Percentiles rank a stretch among this genome's conserved stretches.
Evolutionary conservation across 1,140 invertebrate genomes (phyloP).

Genomic region (Chrysopa pallens): DNA sequence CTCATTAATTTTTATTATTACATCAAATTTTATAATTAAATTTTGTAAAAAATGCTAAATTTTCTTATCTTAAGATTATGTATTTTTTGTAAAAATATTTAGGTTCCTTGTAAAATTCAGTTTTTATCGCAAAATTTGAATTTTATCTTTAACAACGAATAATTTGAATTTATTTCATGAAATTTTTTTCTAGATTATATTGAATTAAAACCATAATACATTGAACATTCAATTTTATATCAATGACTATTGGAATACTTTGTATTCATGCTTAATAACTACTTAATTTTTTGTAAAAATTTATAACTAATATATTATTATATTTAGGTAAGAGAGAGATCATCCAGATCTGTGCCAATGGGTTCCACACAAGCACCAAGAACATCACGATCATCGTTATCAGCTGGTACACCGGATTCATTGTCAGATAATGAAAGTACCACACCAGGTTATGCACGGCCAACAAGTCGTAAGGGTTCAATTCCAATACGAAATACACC

Average conservation of each 20-base stretch:
- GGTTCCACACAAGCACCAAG: slow-evolving; percentile 31
- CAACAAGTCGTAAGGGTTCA: slow-evolving; percentile 31
- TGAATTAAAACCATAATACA: too few relatives aligned
- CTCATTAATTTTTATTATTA: too few relatives aligned
- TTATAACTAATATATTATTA: slow-evolving; percentile 1
- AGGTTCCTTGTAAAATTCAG: too few relatives aligned
- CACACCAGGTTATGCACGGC: slow-evolving; percentile 28
- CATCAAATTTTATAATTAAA: too few relatives aligned
- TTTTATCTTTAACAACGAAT: too few relatives aligned
- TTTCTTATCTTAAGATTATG: too few relatives aligned
- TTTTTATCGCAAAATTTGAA: too few relatives aligned
- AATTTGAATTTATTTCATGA: too few relatives aligned
- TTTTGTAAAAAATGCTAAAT: too few relatives aligned
- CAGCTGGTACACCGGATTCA: slow-evolving; percentile 67
- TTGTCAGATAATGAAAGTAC: slow-evolving; percentile 69
- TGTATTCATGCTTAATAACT: not conserved
- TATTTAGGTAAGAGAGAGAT: slow-evolving; percentile 71
- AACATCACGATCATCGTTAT: slow-evolving; percentile 50
- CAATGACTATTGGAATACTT: not conserved
- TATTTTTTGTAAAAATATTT: too few relatives aligned
- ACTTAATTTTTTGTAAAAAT: not conserved
- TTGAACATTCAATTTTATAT: too few relatives aligned
- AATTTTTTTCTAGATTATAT: too few relatives aligned
- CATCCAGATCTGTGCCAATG: slow-evolving; percentile 71
- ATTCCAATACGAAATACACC: slow-evolving; percentile 26